A percentile compares a stretch with the other conserved stretches of the same genome.
phyloP scores from a whole-genome alignment of 2,888 invertebrate genomes.

The Pinctada fucata region DNA sequence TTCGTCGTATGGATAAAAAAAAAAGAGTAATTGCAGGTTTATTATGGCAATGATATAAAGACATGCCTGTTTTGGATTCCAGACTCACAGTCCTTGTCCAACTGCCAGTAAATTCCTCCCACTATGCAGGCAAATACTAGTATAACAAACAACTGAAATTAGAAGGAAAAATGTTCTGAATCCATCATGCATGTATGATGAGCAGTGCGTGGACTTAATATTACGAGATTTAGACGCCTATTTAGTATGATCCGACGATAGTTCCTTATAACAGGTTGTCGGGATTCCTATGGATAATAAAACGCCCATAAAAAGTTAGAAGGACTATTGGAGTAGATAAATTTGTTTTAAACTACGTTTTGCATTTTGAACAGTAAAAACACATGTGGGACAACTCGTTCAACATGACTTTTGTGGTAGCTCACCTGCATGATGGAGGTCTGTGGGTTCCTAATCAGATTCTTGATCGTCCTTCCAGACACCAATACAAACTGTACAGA shows the following conservation, averaged over 20 bases:
- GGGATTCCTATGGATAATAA: too few species aligned
- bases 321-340: too few species aligned
- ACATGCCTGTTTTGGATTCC: conserved; percentile 76
- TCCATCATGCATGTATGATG: neutral
- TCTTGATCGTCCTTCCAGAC: conserved; percentile 69
- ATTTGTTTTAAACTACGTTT: too few species aligned
- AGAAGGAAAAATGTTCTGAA: neutral
- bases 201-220: too few species aligned
- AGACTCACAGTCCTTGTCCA: conserved; percentile 63
- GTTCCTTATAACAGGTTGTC: neutral
- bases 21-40: too few species aligned
- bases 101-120: conserved; percentile 75
- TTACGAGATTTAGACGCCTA: too few species aligned
- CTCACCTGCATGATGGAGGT: conserved; percentile 68
- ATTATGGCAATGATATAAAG: neutral
- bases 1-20: too few species aligned
- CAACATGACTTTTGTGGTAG: too few species aligned
- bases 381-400: too few species aligned
- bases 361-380: too few species aligned
- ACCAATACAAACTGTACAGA: conserved; percentile 62
- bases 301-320: too few species aligned
- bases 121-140: conserved; percentile 73
- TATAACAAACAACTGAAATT: conserved; percentile 67
- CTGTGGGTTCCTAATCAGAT: conserved; percentile 73
- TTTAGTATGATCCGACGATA: too few species aligned